Evolutionary conservation across 2,888 invertebrate genomes (phyloP).

Genomic region (Eretmocerus hayati): DNA sequence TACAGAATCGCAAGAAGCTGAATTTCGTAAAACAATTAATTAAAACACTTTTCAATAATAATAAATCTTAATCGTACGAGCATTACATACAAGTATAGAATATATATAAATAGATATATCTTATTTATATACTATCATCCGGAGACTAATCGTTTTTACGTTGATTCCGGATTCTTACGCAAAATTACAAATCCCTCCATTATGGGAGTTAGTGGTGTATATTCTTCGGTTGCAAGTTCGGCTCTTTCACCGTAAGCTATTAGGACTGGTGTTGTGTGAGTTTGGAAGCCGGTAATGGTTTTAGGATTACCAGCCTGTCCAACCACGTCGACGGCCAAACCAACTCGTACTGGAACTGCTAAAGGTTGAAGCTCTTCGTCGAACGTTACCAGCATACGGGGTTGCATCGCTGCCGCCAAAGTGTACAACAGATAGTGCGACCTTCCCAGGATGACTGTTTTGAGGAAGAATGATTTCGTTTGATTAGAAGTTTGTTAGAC

Average conservation of each 20-base stretch:
- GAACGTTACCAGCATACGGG: conserved; percentile 96
- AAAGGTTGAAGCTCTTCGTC: conserved; percentile 91
- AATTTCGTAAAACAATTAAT: background rate
- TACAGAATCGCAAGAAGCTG: too few relatives aligned
- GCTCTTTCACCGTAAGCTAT: conserved; percentile 95
- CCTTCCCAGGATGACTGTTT: conserved; percentile 77
- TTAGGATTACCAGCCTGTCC: conserved; percentile 99
- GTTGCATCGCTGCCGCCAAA: conserved; percentile 96
- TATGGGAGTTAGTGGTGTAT: conserved; percentile 85
- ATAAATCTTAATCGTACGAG: conserved; percentile 20
- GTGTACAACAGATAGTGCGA: conserved; percentile 95
- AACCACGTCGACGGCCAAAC: conserved; percentile 96
- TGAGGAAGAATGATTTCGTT: too few relatives aligned
- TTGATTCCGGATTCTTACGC: conserved; percentile 75
- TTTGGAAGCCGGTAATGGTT: conserved; percentile 99
- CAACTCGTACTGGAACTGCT: conserved; percentile 87
- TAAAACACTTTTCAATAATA: conserved; percentile 12
- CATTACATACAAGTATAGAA: conserved; percentile 7
- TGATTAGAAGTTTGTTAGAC: too few relatives aligned
- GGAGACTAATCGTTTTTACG: background rate
- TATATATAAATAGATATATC: background rate
- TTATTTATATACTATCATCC: background rate
- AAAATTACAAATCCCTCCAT: conserved; percentile 99
- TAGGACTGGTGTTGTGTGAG: conserved; percentile 97
- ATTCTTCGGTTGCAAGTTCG: conserved; percentile 97